Percentiles rank a stretch among this genome's conserved stretches.
phyloP scores from a whole-genome alignment of 2,797 vertebrate genomes.

The Myotis pilosus region DNA sequence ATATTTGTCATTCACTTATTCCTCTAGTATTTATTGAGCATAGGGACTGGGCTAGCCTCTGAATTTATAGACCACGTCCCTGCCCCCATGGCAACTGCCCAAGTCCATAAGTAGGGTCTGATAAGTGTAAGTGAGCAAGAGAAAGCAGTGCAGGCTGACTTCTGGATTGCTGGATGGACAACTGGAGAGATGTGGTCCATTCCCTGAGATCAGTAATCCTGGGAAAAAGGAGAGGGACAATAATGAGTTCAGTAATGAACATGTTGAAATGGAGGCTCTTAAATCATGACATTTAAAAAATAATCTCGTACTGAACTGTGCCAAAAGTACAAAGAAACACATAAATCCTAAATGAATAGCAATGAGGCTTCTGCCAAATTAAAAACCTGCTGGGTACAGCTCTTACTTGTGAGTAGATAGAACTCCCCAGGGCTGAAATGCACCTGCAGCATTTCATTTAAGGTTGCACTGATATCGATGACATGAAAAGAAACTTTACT shows the following conservation, averaged over 20 bases:
- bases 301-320: slow-evolving; percentile 34
- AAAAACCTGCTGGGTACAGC: background rate
- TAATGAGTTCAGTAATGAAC: background rate
- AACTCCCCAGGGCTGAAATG: slow-evolving; percentile 37
- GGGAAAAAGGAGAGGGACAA: background rate
- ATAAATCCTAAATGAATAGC: slow-evolving; percentile 6
- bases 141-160: background rate
- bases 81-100: background rate
- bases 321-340: slow-evolving; percentile 17
- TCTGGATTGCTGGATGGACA: background rate
- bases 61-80: background rate
- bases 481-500: slow-evolving; percentile 1
- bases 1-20: background rate
- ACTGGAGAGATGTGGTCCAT: background rate
- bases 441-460: slow-evolving; percentile 45
- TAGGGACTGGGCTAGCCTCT: background rate
- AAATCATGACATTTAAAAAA: slow-evolving; percentile 26
- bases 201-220: background rate
- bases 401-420: slow-evolving; percentile 45
- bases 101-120: background rate
- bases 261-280: background rate
- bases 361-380: slow-evolving; percentile 30
- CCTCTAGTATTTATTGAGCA: background rate
- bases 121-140: background rate
- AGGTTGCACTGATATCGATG: background rate